Base-by-base conservation (phyloP, 1,140 invertebrate species). In the Apis dorsata region DNA sequence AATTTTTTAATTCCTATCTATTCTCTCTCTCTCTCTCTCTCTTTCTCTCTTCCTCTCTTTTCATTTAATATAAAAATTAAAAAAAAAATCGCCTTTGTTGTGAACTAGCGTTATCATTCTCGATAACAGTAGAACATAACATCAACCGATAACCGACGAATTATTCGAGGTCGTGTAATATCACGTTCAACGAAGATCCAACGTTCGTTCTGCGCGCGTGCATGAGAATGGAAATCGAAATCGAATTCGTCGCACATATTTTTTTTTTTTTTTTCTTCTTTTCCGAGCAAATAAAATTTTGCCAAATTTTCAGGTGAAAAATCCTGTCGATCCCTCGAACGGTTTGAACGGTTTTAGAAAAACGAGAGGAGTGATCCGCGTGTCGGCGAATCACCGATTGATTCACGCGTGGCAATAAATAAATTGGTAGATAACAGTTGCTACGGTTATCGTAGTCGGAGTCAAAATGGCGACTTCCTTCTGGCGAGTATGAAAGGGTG, bases 401-500 rank as follows among this genome's bases (percentile, higher is more conserved):
- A 90, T 90, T 86, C 87, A 89, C 80, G 83, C 85, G 78, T 83
- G 81, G 78, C 65, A 90, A 88, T 89, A 90, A 90, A 88, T 90
- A 89, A 88, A 89, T 90, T 88, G 87, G 86, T 79, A 86, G 86
- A 90, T 90, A 90, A 90, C 86, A 53, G 70, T 79, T 86, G 79
- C 85, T 86, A 24, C 78, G 68, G 87, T 88, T 88, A 84, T 89
- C 84, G 70, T 86, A 72, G 34, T 34, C 76, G 84, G 86, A 90
- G 84, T 88, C 81, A 90, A 89, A 90, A 87, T 84, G 88, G 86
- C 89, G 82, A 89, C 88, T 89, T 90, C 88, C 89, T 85, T 88
- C 86, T 70, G 81, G 63, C 60, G 49, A 70, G 34, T 76, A 89
- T 77, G 71, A 87, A 86, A 85, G 82, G 86, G 82, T 81, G 79